Conservation (phyloP, 2,113 vertebrate species). For the Merops nubicus region DNA sequence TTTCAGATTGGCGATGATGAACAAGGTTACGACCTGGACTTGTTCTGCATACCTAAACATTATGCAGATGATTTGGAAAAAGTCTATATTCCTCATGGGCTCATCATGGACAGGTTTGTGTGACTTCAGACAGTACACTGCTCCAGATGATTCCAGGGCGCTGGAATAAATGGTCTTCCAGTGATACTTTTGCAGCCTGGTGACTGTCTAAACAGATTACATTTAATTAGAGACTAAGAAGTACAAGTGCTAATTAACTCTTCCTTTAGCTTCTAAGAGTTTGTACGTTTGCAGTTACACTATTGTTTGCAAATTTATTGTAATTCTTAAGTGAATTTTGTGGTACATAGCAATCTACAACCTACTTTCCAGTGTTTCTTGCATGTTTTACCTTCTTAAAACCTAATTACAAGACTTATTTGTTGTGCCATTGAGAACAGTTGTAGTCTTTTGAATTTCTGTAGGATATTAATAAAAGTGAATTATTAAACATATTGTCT, state of each 20-base stretch:
- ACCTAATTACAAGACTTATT: background rate
- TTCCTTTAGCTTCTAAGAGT: background rate
- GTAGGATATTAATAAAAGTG: background rate
- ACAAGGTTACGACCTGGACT: conserved; percentile 94
- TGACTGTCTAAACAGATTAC: background rate
- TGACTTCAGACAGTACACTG: background rate
- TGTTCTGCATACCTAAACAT: conserved; percentile 98
- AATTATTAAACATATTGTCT: background rate
- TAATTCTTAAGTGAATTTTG: background rate
- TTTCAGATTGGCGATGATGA: conserved; percentile 95
- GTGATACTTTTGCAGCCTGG: background rate
- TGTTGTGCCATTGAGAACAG: background rate
- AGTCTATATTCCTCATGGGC: conserved; percentile 96
- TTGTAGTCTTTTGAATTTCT: background rate
- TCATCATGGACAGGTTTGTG: conserved; percentile 96
- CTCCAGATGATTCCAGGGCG: background rate
- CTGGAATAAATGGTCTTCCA: background rate
- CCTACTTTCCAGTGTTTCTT: background rate
- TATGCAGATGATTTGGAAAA: conserved; percentile 91
- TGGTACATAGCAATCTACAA: background rate
- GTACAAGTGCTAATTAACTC: background rate
- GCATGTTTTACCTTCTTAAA: background rate
- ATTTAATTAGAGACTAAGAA: background rate
- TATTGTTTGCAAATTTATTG: background rate
- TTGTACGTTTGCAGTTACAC: background rate